Base-by-base conservation (phyloP, 2,888 invertebrate genomes). In the Apeira syringaria region DNA sequence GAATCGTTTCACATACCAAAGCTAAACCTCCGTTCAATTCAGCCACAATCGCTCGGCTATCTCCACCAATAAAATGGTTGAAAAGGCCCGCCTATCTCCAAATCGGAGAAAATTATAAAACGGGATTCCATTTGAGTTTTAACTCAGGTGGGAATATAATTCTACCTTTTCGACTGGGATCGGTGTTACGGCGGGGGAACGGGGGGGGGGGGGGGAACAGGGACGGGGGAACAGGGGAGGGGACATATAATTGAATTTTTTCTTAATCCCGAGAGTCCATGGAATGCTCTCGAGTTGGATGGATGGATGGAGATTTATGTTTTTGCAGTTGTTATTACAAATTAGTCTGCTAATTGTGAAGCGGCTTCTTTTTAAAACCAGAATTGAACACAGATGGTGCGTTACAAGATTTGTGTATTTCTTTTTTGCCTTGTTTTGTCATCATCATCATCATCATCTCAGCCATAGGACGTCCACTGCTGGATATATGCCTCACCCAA, bases 201-300 rank as follows among this genome's bases (percentile, higher is more conserved):
- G 34, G 41, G 12, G 20, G 2, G 26, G 15, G 24, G 15, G 20
- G 36, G 58, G 59, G 57, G 58, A 49, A 61, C n/a, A n/a, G n/a
- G 20, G 7, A 6, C 15, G 15, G 7, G 20, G 20, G 58, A 49
- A 61, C n/a, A n/a, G n/a, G 20, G 7, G 2, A 2, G 15, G 7
- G 20, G 20, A n/a, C 60, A 63, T 46, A 70, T 78, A 77, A 80
- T 79, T 80, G 79, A 79, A 74, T 71, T 74, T 78, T 75, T 76
- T 73, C 72, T 73, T 73, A 73, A 78, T 77, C 73, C 73, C 65
- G 54, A 40, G 56, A 59, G 57, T 56, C 60, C 52, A 40, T 53
- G 58, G 59, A 63, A 59, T 49, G 48, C 53, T 52, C 37, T 29
- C 35, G 46, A 56, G 51, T 57, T 51, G 45, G 58, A 56, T 56